Evolutionary conservation across 2,888 invertebrate species (phyloP).

Genomic region (Parasteatoda lunata): DNA sequence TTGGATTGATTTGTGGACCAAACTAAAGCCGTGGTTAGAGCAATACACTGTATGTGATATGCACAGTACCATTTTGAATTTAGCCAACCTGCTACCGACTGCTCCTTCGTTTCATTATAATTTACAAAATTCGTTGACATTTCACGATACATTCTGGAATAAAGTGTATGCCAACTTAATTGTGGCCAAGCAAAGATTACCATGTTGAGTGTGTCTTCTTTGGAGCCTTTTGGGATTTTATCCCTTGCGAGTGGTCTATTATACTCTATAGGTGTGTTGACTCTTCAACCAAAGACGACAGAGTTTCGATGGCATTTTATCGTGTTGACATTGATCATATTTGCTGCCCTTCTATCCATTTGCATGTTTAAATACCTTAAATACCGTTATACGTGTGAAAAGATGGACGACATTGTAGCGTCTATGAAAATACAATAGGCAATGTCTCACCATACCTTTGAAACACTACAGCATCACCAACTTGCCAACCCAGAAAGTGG

Average conservation of each 20-base stretch:
- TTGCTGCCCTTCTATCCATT: not conserved
- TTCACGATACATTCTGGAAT: constrained; percentile 31
- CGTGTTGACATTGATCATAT: constrained; percentile 26
- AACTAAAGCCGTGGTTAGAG: too few species aligned
- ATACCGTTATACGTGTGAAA: constrained; percentile 20
- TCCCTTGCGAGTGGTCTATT: constrained; percentile 17
- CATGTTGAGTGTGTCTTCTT: too few species aligned
- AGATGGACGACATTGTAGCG: constrained; percentile 19
- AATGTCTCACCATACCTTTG: not conserved
- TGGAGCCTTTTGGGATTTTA: constrained; percentile 21
- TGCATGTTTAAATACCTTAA: constrained; percentile 25
- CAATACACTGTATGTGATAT: too few species aligned
- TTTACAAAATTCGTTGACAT: not conserved
- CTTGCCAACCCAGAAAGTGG: not conserved
- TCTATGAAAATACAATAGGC: constrained; percentile 27
- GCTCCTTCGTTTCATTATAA: not conserved
- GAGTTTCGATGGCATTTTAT: constrained; percentile 15
- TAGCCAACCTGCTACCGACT: not conserved
- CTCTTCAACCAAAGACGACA: constrained; percentile 1
- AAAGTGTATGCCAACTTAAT: constrained; percentile 16
- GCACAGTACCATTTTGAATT: not conserved
- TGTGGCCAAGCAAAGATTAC: constrained; percentile 4
- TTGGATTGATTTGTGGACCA: too few species aligned
- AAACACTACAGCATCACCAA: not conserved
- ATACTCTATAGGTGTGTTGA: constrained; percentile 31